phyloP scores from a whole-genome alignment of 2,888 invertebrate genomes.

The Chaetoderma sp. region DNA sequence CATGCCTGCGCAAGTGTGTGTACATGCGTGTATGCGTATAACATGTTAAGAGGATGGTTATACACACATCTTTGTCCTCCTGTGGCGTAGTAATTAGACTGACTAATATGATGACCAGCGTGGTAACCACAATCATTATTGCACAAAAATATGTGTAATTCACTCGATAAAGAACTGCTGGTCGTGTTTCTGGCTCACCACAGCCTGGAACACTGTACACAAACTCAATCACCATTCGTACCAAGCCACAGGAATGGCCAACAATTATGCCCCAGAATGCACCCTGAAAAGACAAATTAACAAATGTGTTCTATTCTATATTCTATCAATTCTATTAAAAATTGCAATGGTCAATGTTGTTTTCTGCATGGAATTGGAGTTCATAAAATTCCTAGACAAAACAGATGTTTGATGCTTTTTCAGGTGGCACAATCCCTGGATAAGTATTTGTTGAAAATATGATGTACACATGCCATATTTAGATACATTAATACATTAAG shows the following conservation, averaged over 20 bases:
- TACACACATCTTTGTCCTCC: slow-evolving; percentile 44
- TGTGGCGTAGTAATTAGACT: slow-evolving; percentile 47
- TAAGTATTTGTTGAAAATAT: too few relatives aligned
- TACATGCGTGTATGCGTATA: too few relatives aligned
- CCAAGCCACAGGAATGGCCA: slow-evolving; percentile 68
- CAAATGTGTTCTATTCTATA: too few relatives aligned
- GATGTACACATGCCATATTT: too few relatives aligned
- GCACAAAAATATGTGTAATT: slow-evolving; percentile 64
- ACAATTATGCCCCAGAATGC: slow-evolving; percentile 71
- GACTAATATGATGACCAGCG: slow-evolving; percentile 48
- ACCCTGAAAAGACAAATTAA: slow-evolving; percentile 47
- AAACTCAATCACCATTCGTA: slow-evolving; percentile 70
- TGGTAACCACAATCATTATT: slow-evolving; percentile 50
- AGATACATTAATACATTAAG: too few relatives aligned
- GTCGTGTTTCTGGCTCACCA: slow-evolving; percentile 68
- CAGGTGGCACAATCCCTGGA: too few relatives aligned
- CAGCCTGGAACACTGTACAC: slow-evolving; percentile 69
- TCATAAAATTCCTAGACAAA: too few relatives aligned
- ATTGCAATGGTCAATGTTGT: too few relatives aligned
- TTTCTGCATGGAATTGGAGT: too few relatives aligned
- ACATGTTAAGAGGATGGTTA: neutral
- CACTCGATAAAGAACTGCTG: slow-evolving; percentile 50
- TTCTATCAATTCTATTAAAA: too few relatives aligned
- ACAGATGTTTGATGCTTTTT: too few relatives aligned
- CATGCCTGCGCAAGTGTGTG: too few relatives aligned